Base-by-base conservation (phyloP, 2,113 vertebrate genomes). In the Merops nubicus region DNA sequence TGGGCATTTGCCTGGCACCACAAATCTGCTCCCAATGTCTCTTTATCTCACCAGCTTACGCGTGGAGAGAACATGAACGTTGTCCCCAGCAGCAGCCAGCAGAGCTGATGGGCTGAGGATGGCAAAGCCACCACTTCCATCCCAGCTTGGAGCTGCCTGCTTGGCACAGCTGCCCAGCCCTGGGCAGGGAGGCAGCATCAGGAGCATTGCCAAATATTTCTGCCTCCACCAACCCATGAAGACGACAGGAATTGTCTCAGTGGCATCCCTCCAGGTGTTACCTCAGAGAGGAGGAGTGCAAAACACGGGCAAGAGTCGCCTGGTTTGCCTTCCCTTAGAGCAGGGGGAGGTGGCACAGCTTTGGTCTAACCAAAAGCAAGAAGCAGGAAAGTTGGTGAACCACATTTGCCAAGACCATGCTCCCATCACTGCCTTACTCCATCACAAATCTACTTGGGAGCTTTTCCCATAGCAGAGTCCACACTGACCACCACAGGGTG, bases 401-500 rank as follows among this genome's bases (percentile, higher is more conserved):
- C 16, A 3, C 10, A 2, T n/a, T 72, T 50, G 21, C 15, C 43
- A 11, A 34, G 63, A 18, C 8, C 0, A 0, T 25, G 33, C 10
- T 81, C 21, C 47, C 42, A 48, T 12, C 18, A 0, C 26, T 11
- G 6, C 62, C 62, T 64, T 17, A 23, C 15, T 36, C 42, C 53
- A 40, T 23, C 36, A 28, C 23, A 5, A 40, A 23, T 29, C 56
- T 59, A 19, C 31, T 38, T 25, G 26, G 36, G 29, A 45, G 22
- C 9, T 50, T 70, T 43, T 26, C 9, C n/a, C 13, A 0, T 2
- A 12, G 26, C 81, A 63, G 48, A n/a, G 51, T 16, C n/a, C 15
- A 14, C 31, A 11, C 40, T 23, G 23, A 22, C 6, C 34, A 6
- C 16, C 0, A 0, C 0, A 33, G n/a, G 14, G 26, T 40, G 28